Conservation (phyloP, 2,888 invertebrate genomes). For the Sinotaia quadrata region DNA sequence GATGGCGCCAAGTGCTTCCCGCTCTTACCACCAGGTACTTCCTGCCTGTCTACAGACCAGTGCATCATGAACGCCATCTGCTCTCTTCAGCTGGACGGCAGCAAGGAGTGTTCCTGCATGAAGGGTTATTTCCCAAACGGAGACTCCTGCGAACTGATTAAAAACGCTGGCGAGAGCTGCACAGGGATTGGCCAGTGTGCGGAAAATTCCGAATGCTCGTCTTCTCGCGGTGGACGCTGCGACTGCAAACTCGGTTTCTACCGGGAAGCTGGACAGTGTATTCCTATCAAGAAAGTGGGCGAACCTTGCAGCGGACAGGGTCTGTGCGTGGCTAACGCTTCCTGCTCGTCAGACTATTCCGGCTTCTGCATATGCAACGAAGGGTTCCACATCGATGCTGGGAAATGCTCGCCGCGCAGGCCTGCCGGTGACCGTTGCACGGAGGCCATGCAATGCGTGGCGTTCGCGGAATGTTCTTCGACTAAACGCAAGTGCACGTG, state of each 20-base stretch:
- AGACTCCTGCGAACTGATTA: conserved; percentile 19
- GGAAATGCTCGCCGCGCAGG: conserved; percentile 25
- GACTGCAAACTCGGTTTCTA: conserved; percentile 29
- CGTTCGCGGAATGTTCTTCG: conserved; percentile 2
- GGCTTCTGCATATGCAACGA: conserved; percentile 24
- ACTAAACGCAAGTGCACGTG: conserved; percentile 28
- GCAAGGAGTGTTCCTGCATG: conserved; percentile 13
- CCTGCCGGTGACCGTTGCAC: conserved; percentile 25
- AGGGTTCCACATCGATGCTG: conserved; percentile 26
- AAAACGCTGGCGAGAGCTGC: conserved; percentile 26
- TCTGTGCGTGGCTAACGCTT: conserved; percentile 28
- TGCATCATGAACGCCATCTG: conserved; percentile 29
- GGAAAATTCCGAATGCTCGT: conserved; percentile 24
- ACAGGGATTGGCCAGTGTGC: conserved; percentile 30
- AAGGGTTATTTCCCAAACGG: conserved; percentile 6
- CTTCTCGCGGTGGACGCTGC: conserved; percentile 23
- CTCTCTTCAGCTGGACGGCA: conserved; percentile 1
- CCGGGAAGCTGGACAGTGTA: conserved; percentile 19
- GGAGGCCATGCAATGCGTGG: conserved; percentile 22
- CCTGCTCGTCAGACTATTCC: conserved; percentile 25
- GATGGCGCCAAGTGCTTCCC: conserved; percentile 26
- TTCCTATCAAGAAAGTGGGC: conserved; percentile 16
- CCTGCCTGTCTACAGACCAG: conserved; percentile 19
- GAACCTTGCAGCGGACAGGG: conserved; percentile 27
- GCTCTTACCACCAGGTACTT: conserved; percentile 12